phyloP scores from a whole-genome alignment of 2,113 vertebrate species.

The Indicator indicator region DNA sequence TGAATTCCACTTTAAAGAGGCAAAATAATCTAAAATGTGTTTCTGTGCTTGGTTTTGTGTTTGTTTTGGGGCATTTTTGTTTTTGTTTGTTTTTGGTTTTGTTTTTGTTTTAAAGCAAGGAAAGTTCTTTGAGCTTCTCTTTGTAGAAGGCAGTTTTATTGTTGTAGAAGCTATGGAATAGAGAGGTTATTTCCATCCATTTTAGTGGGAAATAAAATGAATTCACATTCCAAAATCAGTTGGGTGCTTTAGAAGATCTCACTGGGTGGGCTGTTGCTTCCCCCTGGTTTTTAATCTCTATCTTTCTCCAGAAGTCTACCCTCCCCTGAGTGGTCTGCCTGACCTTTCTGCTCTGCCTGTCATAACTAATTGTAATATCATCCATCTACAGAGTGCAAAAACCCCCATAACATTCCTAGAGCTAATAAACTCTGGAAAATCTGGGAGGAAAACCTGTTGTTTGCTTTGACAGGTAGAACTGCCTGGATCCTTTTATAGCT shows the following conservation, averaged over 20 bases:
- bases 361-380: not conserved
- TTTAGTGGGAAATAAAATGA: conserved; percentile 25
- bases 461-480: not conserved
- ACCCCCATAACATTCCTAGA: no score
- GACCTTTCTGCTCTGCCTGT: conserved; percentile 26
- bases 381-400: not conserved
- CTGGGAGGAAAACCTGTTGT: not conserved
- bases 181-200: not conserved
- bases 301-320: not conserved
- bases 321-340: not conserved
- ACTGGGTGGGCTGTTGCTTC: not conserved
- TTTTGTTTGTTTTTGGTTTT: no score
- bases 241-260: conserved; percentile 32
- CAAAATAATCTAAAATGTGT: not conserved
- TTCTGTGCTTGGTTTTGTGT: not conserved
- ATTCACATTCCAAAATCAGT: not conserved
- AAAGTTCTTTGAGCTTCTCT: not conserved
- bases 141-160: not conserved
- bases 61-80: no score
- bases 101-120: not conserved
- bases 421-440: not conserved
- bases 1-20: not conserved
- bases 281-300: not conserved
- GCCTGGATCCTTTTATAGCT: accelerated
- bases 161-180: not conserved